Evolutionary conservation across 2,888 invertebrate species (phyloP).

Genomic region (Stenolophus ochropezus): DNA sequence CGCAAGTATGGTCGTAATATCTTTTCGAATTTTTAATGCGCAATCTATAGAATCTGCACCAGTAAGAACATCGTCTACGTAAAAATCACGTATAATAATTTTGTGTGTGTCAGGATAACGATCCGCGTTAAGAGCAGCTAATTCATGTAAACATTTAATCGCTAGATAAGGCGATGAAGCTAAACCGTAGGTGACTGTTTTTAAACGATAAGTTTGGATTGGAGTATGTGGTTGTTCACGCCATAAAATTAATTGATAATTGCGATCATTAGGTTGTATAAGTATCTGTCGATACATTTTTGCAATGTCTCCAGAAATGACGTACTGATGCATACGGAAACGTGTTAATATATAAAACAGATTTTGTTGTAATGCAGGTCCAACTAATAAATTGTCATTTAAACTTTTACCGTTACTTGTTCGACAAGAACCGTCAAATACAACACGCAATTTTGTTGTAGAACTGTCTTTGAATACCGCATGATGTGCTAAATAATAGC

Average conservation of each 20-base stretch:
- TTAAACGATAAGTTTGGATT: not conserved
- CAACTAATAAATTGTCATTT: not conserved
- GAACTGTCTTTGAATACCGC: slow-evolving; percentile 2
- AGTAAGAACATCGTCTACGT: slow-evolving; percentile 6
- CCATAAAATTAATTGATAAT: not conserved
- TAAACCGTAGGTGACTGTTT: not conserved
- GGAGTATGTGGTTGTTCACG: no score
- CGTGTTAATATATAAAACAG: not conserved
- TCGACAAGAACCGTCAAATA: not conserved
- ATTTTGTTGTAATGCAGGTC: not conserved
- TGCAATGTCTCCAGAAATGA: not conserved
- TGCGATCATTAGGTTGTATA: not conserved
- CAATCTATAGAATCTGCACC: not conserved
- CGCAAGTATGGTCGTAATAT: not conserved
- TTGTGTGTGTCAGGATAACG: not conserved
- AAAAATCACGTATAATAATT: not conserved
- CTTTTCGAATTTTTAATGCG: not conserved
- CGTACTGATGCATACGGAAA: not conserved
- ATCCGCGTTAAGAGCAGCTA: not conserved
- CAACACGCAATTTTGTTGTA: not conserved
- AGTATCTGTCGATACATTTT: not conserved
- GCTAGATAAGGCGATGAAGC: not conserved
- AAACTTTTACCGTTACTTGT: not conserved
- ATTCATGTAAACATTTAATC: not conserved
- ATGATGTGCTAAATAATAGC: not conserved